phyloP scores from a whole-genome alignment of 2,113 vertebrate genomes.

The Sceloporus tristichus region DNA sequence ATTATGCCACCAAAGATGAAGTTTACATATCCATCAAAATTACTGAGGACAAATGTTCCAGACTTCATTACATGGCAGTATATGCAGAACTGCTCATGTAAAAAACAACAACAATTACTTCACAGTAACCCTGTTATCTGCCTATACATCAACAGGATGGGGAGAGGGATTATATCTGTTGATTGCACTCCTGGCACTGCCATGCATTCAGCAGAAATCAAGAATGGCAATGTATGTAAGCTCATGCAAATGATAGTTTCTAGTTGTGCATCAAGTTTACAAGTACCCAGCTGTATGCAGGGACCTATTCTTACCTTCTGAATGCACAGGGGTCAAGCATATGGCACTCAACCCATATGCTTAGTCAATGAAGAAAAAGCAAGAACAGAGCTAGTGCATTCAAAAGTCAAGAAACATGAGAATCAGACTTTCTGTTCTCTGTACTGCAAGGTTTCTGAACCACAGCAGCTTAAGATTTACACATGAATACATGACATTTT shows the following conservation, averaged over 20 bases:
- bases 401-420: not conserved
- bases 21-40: not conserved
- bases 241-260: not conserved
- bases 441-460: not conserved
- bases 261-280: not conserved
- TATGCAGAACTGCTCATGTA: not conserved
- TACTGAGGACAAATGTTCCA: not conserved
- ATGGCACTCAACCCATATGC: not conserved
- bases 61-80: not conserved
- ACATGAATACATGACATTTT: conserved; percentile 18
- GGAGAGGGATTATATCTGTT: not conserved
- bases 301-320: not conserved
- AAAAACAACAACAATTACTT: not conserved
- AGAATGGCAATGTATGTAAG: not conserved
- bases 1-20: not conserved
- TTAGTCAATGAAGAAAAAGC: not conserved
- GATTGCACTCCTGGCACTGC: not conserved
- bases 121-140: not conserved
- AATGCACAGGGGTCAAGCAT: not conserved
- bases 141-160: not conserved
- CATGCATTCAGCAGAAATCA: not conserved
- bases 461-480: conserved; percentile 1
- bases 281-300: not conserved
- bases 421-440: not conserved
- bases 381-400: not conserved